Base-by-base conservation (phyloP, 2,888 invertebrate species). In the Tetanocera ferruginea region DNA sequence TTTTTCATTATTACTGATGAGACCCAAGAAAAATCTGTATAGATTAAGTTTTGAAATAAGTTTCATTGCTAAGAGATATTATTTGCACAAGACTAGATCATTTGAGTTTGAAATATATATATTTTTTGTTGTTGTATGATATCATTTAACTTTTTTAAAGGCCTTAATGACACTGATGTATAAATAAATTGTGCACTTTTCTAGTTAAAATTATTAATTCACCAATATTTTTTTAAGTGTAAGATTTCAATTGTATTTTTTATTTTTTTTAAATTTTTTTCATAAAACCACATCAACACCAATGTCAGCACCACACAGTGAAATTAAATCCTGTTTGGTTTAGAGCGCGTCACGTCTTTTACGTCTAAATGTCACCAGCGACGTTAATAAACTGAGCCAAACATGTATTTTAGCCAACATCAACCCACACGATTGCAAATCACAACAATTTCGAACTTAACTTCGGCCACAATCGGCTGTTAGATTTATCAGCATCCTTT, bases 351-450 rank as follows among this genome's bases (percentile, higher is more conserved):
- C 67, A 28, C 77, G 78, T 79, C 78, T 78, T 49, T 66, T 60
- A 55, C 85, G 84, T 85, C 86, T 83, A 85, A 84, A 83, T 85
- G 80, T 84, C 83, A 86, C 83, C 86, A 85, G 83, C 84, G 86
- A 81, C 84, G 84, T 84, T 86, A 81, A 82, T 80, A 85, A 86
- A 86, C 86, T 86, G 83, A 86, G 80, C 79, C 74, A 76, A 78
- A 75, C 78, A 77, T 78, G 57, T 76, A 76, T 78, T 77, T 76
- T 75, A 79, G 79, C 34, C 51, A 31, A 34, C 66, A 37, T 11
- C 64, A 23, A 75, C 79, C 60, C 57, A 57, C 64, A 52, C 76
- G 60, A 74, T 67, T 49, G 28, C 60, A 37, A 31, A 34, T 51
- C 52, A 52, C 52, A 76, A 69, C 77, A 69, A 78, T 77, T 77